Base-by-base conservation (phyloP, 2,888 invertebrate species). In the Achlya flavicornis region DNA sequence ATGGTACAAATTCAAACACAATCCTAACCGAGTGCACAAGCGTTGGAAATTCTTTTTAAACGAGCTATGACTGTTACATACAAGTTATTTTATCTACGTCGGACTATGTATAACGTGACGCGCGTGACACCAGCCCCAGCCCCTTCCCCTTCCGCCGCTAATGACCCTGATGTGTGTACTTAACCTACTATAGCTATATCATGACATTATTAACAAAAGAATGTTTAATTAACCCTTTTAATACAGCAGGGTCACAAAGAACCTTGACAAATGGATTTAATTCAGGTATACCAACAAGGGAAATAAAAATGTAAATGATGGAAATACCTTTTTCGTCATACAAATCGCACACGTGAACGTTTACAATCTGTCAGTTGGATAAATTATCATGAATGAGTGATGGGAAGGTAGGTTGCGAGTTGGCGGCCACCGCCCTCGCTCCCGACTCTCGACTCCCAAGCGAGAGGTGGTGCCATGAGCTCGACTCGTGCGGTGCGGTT, bases 321-420 rank as follows among this genome's bases (percentile, higher is more conserved):
- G 63, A 66, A 66, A 65, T 64, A 69, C 59, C 41, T 61, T 58
- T 63, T 66, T 69, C 63, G 43, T 63, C 32, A 61, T 58, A 35
- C 35, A 35, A 58, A 58, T 58, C 26, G 38, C 12, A 58, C 32
- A 63, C 67, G 63, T 62, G 63, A 66, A 65, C 70, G 69, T 70
- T 69, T 71, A 70, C 70, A 75, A 74, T 72, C 70, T 71, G 71
- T 72, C 69, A 70, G 68, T 64, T 41, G 70, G 64, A 72, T 72
- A 71, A 71, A 62, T 67, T 71, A 71, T 68, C 69, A 74, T 77
- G 74, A 75, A 76, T 76, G 71, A 72, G 67, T 76, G 72, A 76
- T 75, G 68, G 61, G 70, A 64, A 63, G 16, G 19, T 46, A 19
- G 16, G 48, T 48, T 48, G 48, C 48, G 48, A 48, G 48, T 48